Evolutionary conservation across 1,140 invertebrate genomes (phyloP).

Genomic region (Leucophenga varia): DNA sequence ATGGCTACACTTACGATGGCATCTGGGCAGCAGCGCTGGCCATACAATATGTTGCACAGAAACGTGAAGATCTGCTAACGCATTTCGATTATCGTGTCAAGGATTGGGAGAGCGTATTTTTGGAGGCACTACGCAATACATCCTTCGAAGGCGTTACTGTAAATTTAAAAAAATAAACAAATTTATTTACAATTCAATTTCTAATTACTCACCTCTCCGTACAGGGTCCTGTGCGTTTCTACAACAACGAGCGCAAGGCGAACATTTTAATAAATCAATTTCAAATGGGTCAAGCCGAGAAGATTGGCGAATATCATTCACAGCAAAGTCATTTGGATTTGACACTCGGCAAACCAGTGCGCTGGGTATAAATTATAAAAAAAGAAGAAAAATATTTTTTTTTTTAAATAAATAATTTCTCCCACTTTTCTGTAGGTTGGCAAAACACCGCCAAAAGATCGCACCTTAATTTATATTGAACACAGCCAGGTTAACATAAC

Average conservation of each 20-base stretch:
- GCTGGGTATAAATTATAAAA: too few relatives aligned
- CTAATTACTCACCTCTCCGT: background rate
- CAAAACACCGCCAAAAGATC: conserved; percentile 82
- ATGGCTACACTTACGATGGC: conserved; percentile 95
- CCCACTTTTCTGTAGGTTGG: too few relatives aligned
- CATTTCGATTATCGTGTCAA: conserved; percentile 80
- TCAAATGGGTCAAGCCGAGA: conserved; percentile 80
- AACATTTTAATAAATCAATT: conserved; percentile 93
- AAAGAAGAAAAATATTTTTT: too few relatives aligned
- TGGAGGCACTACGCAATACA: conserved; percentile 85
- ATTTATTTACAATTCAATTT: too few relatives aligned
- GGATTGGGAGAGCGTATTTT: conserved; percentile 84
- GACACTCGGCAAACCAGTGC: conserved; percentile 68
- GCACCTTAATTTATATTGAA: conserved; percentile 80
- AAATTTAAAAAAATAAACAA: conserved; percentile 53
- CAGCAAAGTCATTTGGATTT: conserved; percentile 77
- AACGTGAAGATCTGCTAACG: conserved; percentile 65
- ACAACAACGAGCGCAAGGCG: conserved; percentile 93
- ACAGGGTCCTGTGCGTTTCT: conserved; percentile 91
- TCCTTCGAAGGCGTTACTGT: conserved; percentile 94
- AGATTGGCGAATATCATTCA: conserved; percentile 88
- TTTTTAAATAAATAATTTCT: too few relatives aligned
- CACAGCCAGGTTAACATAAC: conserved; percentile 89
- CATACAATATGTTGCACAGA: conserved; percentile 81
- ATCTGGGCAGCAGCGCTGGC: conserved; percentile 95